A percentile compares a stretch with the other conserved stretches of the same genome.
Evolutionary conservation across 2,113 vertebrate genomes (phyloP).

Genomic region (Coregonus clupeaformis): DNA sequence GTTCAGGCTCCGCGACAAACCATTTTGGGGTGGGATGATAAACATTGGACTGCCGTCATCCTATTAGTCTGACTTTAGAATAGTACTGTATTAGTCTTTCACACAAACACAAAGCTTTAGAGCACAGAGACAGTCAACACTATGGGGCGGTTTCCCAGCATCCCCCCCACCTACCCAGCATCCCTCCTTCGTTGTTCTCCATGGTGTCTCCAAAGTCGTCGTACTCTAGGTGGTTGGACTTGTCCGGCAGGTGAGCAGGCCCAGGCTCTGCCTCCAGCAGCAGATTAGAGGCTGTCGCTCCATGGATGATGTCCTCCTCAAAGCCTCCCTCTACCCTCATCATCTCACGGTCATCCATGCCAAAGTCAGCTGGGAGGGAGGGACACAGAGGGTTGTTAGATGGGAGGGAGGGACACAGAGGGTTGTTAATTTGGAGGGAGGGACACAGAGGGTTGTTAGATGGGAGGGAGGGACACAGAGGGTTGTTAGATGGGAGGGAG

Average conservation of each 20-base stretch:
- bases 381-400: no score
- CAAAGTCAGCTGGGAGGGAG: conserved; percentile 85
- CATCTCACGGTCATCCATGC: conserved; percentile 97
- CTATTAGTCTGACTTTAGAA: background rate
- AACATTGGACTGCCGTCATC: background rate
- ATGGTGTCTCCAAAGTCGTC: conserved; percentile 91
- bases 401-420: conserved; percentile 42
- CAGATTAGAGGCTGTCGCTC: conserved; percentile 87
- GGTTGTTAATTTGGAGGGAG: no score
- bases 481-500: conserved; percentile 75
- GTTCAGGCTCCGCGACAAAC: background rate
- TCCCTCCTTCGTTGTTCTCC: conserved; percentile 94
- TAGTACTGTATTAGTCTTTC: no score
- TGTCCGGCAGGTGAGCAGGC: conserved; percentile 90
- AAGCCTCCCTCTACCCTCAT: conserved; percentile 95
- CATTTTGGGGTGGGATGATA: no score
- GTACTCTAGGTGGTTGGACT: conserved; percentile 93
- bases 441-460: no score
- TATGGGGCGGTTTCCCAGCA: no score
- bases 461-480: conserved; percentile 42
- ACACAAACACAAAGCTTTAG: no score
- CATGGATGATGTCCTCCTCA: conserved; percentile 92
- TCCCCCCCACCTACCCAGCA: conserved; percentile 78
- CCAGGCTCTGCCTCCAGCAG: conserved; percentile 92
- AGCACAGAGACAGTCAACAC: no score